phyloP scores from a whole-genome alignment of 1,140 invertebrate species.

The Tribolium madens region DNA sequence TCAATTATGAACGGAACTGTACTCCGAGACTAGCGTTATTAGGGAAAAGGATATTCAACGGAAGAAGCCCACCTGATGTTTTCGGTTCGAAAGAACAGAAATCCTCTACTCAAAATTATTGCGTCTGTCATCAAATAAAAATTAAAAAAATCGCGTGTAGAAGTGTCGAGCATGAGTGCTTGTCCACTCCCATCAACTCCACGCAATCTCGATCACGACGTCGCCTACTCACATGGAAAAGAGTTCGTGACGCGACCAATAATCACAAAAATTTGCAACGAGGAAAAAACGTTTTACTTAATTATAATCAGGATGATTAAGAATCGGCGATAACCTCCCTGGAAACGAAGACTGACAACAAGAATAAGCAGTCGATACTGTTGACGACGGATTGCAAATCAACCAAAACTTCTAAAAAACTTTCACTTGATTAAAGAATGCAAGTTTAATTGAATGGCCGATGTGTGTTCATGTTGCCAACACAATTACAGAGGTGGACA shows the following conservation, averaged over 20 bases:
- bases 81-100: too few relatives aligned
- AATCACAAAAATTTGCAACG: slow-evolving; percentile 1
- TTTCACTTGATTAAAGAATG: background rate
- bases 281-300: background rate
- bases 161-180: slow-evolving; percentile 16
- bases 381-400: background rate
- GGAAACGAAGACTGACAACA: slow-evolving; percentile 26
- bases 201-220: slow-evolving; percentile 14
- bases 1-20: slow-evolving; percentile 25
- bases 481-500: slow-evolving; percentile 2
- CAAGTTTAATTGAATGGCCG: background rate
- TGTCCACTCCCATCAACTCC: slow-evolving; percentile 15
- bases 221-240: slow-evolving; percentile 23
- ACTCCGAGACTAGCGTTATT: background rate
- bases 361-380: background rate
- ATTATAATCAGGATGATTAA: background rate
- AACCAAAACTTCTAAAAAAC: background rate
- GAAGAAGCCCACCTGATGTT: background rate
- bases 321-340: slow-evolving; percentile 25
- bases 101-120: background rate
- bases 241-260: slow-evolving; percentile 20
- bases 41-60: background rate
- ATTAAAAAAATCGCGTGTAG: slow-evolving; percentile 2
- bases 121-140: background rate
- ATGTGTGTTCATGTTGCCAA: background rate